Conservation (phyloP, 2,113 vertebrate genomes). For the Megaceryle maxima region DNA sequence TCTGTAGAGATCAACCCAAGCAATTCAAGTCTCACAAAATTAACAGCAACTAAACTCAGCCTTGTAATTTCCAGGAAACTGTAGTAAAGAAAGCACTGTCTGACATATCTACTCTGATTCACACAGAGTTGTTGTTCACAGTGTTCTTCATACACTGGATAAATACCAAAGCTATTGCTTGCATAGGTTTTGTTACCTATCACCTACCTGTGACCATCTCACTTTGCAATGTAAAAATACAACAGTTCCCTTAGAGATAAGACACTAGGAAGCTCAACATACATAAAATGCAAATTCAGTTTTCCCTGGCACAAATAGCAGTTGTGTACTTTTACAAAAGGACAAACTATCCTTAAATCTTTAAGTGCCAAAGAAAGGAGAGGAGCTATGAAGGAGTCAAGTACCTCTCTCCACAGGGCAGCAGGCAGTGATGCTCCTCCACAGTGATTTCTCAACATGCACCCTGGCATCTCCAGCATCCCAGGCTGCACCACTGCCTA, state of each 20-base stretch:
- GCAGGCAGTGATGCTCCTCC: neutral
- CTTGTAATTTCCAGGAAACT: neutral
- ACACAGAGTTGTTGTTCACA: neutral
- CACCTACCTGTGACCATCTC: neutral
- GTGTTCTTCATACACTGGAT: neutral
- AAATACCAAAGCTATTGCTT: neutral
- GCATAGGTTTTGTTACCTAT: neutral
- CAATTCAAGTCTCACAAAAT: conserved; percentile 1
- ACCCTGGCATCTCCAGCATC: neutral
- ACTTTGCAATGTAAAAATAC: neutral
- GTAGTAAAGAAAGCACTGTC: neutral
- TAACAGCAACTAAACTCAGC: neutral
- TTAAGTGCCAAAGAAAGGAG: neutral
- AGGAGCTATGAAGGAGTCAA: neutral
- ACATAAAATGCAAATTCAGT: rapidly evolving
- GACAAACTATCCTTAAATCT: neutral
- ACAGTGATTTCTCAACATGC: rapidly evolving
- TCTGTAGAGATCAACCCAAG: neutral
- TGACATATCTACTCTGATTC: neutral
- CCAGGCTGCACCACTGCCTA: rapidly evolving
- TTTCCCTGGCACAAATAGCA: neutral
- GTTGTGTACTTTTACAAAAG: neutral
- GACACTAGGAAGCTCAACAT: neutral
- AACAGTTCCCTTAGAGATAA: neutral
- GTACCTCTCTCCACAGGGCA: neutral